A percentile compares a stretch with the other conserved stretches of the same genome.
phyloP scores from a whole-genome alignment of 2,797 vertebrate genomes.

The Huso huso region DNA sequence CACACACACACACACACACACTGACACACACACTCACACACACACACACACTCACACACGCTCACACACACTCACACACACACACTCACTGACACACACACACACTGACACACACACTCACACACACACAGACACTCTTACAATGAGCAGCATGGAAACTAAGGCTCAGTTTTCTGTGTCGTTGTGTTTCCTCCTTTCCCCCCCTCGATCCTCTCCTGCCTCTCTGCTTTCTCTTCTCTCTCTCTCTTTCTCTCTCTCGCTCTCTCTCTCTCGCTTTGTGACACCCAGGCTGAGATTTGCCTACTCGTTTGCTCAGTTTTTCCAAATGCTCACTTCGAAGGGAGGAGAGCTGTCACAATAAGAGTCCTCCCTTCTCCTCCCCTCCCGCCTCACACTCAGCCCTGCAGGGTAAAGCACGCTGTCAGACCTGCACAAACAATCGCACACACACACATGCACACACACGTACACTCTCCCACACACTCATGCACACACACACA shows the following conservation, averaged over 20 bases:
- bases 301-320: conserved; percentile 34
- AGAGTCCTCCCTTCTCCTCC: conserved; percentile 44
- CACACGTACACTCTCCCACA: too few relatives aligned
- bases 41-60: too few relatives aligned
- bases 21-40: too few relatives aligned
- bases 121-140: too few relatives aligned
- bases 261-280: conserved; percentile 42
- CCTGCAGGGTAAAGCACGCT: background rate
- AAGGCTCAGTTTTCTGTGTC: too few relatives aligned
- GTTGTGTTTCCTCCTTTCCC: background rate
- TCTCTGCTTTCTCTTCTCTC: conserved; percentile 23
- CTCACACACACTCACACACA: too few relatives aligned
- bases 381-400: background rate
- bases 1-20: too few relatives aligned
- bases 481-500: background rate
- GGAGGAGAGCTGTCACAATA: conserved; percentile 57
- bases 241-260: conserved; percentile 28
- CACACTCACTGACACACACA: too few relatives aligned
- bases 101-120: too few relatives aligned
- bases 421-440: background rate
- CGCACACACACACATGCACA: too few relatives aligned
- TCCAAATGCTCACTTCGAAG: conserved; percentile 45
- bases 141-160: background rate
- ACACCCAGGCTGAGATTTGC: conserved; percentile 34
- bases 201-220: conserved; percentile 3